A percentile compares a stretch with the other conserved stretches of the same genome.
These are phyloP conservation scores for Melanotaenia nigrans DNA, from an alignment of 2,797 vertebrate species.

Conservation along the genomic window DNA sequence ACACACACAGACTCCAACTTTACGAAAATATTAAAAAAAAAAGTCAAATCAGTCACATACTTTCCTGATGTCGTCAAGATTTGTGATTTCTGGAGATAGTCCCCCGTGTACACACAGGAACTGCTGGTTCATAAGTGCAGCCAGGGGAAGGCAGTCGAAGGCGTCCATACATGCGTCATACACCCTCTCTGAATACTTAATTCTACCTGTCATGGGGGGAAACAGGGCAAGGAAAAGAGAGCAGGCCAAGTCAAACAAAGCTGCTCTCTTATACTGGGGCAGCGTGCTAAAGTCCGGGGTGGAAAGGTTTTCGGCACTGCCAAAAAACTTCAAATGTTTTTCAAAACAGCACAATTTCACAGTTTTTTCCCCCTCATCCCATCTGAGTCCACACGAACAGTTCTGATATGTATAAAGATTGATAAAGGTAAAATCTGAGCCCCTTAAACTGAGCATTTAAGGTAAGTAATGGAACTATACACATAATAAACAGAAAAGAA, in stretches of 20 bases:
- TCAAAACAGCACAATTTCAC: slow-evolving; percentile 52
- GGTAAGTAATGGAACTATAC: slow-evolving; percentile 34
- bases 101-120: slow-evolving; percentile 98
- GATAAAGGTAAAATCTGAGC: slow-evolving; percentile 31
- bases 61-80: slow-evolving; percentile 99
- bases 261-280: slow-evolving; percentile 51
- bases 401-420: slow-evolving; percentile 80
- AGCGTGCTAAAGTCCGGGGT: slow-evolving; percentile 43
- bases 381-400: slow-evolving; percentile 63
- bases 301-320: slow-evolving; percentile 51
- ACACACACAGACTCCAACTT: slow-evolving; percentile 18
- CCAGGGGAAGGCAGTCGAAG: slow-evolving; percentile 99
- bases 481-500: slow-evolving; percentile 62
- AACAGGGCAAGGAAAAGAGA: slow-evolving; percentile 49
- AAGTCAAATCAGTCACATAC: slow-evolving; percentile 84
- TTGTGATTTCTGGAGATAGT: slow-evolving; percentile 99
- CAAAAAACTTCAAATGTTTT: slow-evolving; percentile 60
- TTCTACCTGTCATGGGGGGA: slow-evolving; percentile 91
- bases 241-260: slow-evolving; percentile 71
- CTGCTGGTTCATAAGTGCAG: slow-evolving; percentile 99
- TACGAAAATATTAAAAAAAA: slow-evolving; percentile 35
- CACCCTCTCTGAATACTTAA: slow-evolving; percentile 99
- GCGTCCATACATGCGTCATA: slow-evolving; percentile 99
- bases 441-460: slow-evolving; percentile 41
- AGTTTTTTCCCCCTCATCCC: not conserved